These are phyloP conservation scores for Xenopus tropicalis DNA, from an alignment of 2,113 vertebrate genomes.

Conservation along the genomic window UCB_Xtro_10.0 CM004450.2:87961001-87961500, in stretches of 20 bases:
- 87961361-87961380: neutral
- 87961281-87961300: constrained; percentile 19
- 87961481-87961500: too few species aligned
- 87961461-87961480: too few species aligned
- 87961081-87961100: too few species aligned
- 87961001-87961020: too few species aligned
- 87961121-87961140: constrained; percentile 98
- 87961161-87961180: constrained; percentile 94
- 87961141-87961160: constrained; percentile 90
- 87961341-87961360: neutral
- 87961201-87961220: constrained; percentile 90
- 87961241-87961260: neutral
- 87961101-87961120: constrained; percentile 58
- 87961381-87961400: neutral
- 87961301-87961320: constrained; percentile 4
- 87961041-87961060: too few species aligned
- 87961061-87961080: too few species aligned
- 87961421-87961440: too few species aligned
- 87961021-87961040: too few species aligned
- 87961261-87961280: constrained; percentile 3
- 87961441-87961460: too few species aligned
- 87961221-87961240: constrained; percentile 75
- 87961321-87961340: neutral
- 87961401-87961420: neutral
- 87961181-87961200: constrained; percentile 94